Percentiles rank a stretch among this genome's conserved stretches.
These are phyloP conservation scores for Hirtodrosophila histrioides DNA, from an alignment of 2,888 invertebrate genomes.

Conservation along the genomic window DNA sequence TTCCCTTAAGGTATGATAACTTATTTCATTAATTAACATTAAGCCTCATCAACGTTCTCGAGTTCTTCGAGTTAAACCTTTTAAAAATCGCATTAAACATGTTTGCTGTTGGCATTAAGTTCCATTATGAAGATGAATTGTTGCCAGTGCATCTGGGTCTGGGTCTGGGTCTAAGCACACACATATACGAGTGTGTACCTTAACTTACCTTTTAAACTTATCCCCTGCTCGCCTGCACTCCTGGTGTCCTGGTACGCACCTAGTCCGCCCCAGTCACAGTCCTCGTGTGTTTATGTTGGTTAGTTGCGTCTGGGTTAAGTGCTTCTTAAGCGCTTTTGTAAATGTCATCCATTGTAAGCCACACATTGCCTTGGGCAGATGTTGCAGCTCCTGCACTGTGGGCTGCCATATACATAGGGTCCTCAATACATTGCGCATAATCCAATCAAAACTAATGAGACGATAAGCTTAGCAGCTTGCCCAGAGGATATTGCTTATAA, in stretches of 20 bases:
- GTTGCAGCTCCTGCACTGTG: slow-evolving; percentile 4
- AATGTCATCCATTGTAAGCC: slow-evolving; percentile 48
- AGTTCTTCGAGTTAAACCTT: slow-evolving; percentile 17
- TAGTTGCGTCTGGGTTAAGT: slow-evolving; percentile 60
- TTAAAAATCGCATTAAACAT: slow-evolving; percentile 36
- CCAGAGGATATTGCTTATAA: not conserved
- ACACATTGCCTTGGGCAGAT: slow-evolving; percentile 15
- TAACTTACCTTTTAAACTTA: slow-evolving; percentile 40
- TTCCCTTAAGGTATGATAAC: too few relatives aligned
- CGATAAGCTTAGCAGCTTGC: not conserved
- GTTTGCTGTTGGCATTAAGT: slow-evolving; percentile 51
- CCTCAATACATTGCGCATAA: slow-evolving; percentile 10
- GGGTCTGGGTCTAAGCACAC: slow-evolving; percentile 3
- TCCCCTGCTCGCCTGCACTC: not conserved
- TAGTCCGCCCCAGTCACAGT: not conserved
- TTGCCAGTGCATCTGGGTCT: slow-evolving; percentile 25
- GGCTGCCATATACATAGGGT: not conserved
- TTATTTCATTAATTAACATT: slow-evolving; percentile 27
- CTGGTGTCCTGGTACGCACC: not conserved
- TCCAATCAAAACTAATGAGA: slow-evolving; percentile 24
- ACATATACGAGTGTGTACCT: slow-evolving; percentile 5
- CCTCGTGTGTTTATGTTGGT: slow-evolving; percentile 44
- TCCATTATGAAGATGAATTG: slow-evolving; percentile 64
- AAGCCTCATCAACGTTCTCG: slow-evolving; percentile 6
- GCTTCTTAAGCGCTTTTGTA: slow-evolving; percentile 64